Evolutionary conservation across 1,140 invertebrate genomes (phyloP), one percentile per base, ranked within the genome.

Genomic region (Trachymyrmex septentrionalis): DNA sequence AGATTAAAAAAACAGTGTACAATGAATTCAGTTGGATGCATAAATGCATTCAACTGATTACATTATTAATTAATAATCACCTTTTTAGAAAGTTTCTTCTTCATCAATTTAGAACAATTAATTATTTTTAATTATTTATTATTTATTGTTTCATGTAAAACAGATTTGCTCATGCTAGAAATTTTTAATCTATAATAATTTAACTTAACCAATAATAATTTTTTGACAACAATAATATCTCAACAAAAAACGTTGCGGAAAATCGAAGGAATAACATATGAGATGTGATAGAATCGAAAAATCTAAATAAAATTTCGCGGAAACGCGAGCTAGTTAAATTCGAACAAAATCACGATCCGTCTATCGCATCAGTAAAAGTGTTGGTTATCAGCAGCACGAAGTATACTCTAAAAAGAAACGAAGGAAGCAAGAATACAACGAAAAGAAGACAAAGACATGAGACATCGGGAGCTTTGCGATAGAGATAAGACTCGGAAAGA

Each of bases 401-500:
- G n/a, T 38, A 61, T 55, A 34, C 10, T 48, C 2, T 64, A 57
- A 63, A 71, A 63, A 44, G 50, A n/a, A 48, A 61, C 21, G 21
- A 59, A 44, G n/a, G n/a, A 30, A 48, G 3, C 5, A 24, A 72
- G 66, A 71, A 61, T 61, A 55, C 24, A n/a, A 63, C 12, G 19
- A 55, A 53, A n/a, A 30, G 19, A 55, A 34, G 19, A 55, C 73
- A 66, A 63, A 34, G 63, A 87, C 53, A 63, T 16, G 27, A 53
- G 53, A 14, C 7, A 71, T 57, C 48, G 38, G 19, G 14, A 44
- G 67, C 44, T 73, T 64, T 69, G 48, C 55, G 71, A 55, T 24
- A 21, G 50, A 85, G 81, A 89, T 89, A 89, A 89, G 73, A 53
- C 72, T 50, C 44, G 53, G 24, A 57, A 76, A 63, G 59, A n/a